Evolutionary conservation across 2,797 vertebrate genomes (phyloP), one percentile per base, ranked within the genome.

Genomic region (Sebastes matsubarae): DNA sequence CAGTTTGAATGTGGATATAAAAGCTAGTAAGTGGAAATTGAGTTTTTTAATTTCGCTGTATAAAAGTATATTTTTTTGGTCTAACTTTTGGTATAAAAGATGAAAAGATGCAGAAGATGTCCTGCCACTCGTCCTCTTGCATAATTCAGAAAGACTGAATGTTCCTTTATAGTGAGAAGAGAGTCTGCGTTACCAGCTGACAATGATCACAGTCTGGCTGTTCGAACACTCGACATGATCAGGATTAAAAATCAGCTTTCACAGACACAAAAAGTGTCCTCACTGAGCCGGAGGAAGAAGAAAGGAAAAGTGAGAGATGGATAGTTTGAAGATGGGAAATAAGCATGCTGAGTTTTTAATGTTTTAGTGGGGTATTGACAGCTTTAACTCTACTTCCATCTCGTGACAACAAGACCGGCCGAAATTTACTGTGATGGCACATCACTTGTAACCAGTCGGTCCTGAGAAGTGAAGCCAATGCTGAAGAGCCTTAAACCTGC

Each of bases 141-240:
- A 87, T 85, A 84, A 90, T 84, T 87, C 77, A 80, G 68, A 79
- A 30, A 86, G 80, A 86, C 84, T 72, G 74, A 84, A 77, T 87
- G 88, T 88, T 78, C 77, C 71, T 84, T 77, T 70, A 61, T 71
- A 50, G 80, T 77, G 85, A 83, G 85, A 79, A 74, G 68, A 13
- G 63, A 13, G 63, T 82, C 80, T 80, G 86, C 79, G 84, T 83
- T 59, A 73, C 50, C 88, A 87, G 89, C 84, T 82, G 87, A 88
- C 83, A 74, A 66, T 22, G 38, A 89, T 88, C 88, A 86, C 89
- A 90, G 83, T 68, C 82, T 80, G 71, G 25, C 67, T 72, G 75
- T 68, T 68, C 46, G 74, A 50, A 38, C 80, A 79, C 68, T 61
- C 46, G 46, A 74, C 64, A 65, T 42, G 75, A 82, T 72, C 78